Evolutionary conservation across 2,888 invertebrate genomes (phyloP).

Genomic region (Saturnia japonica): DNA sequence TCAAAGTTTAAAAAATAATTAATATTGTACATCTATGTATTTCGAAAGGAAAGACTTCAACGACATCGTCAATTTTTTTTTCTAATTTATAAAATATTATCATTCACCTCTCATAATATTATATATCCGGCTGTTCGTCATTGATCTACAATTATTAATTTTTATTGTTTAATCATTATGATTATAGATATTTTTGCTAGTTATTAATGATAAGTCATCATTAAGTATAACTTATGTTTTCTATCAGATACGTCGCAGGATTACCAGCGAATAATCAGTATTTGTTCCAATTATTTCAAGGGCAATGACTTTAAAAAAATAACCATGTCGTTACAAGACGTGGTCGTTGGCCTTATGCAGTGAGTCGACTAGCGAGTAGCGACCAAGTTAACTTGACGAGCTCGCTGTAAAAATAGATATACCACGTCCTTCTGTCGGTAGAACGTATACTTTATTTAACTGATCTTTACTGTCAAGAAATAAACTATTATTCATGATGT

Average conservation of each 20-base stretch:
- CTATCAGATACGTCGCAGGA: neutral
- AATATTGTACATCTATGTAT: conserved; percentile 1
- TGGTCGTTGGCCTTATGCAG: conserved; percentile 66
- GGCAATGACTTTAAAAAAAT: conserved; percentile 71
- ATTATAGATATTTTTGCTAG: neutral
- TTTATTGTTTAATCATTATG: neutral
- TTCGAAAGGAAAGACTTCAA: conserved; percentile 51
- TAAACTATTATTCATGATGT: no score
- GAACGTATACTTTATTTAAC: neutral
- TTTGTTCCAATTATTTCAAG: conserved; percentile 34
- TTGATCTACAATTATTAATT: neutral
- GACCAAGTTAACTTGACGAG: conserved; percentile 33
- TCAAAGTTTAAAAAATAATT: neutral
- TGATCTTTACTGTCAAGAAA: neutral
- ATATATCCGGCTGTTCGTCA: neutral
- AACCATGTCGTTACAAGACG: conserved; percentile 59
- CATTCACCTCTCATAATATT: neutral
- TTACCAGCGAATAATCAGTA: conserved; percentile 1
- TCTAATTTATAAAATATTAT: conserved; percentile 1
- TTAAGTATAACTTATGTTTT: neutral
- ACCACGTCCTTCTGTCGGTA: conserved; percentile 34
- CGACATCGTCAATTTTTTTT: conserved; percentile 35
- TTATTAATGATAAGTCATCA: neutral
- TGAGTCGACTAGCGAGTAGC: conserved; percentile 54
- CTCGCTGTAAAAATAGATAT: conserved; percentile 66